Evolutionary conservation across 2,888 invertebrate genomes (phyloP).

Genomic region (Entomobrya proxima): DNA sequence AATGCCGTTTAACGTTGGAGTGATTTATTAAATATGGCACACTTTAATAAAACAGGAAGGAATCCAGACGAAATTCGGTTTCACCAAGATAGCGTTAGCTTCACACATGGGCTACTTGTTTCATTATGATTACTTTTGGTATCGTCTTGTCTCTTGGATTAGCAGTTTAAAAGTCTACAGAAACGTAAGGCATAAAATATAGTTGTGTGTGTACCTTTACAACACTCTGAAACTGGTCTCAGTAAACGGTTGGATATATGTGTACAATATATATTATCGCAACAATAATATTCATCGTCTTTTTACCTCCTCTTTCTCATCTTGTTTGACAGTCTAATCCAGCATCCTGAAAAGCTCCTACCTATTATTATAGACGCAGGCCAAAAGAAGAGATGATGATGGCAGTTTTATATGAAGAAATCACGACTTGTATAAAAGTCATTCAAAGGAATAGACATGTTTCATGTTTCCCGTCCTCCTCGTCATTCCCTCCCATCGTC

Average conservation of each 20-base stretch:
- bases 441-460: constrained; percentile 59
- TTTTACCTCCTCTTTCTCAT: constrained; percentile 13
- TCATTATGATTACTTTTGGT: constrained; percentile 6
- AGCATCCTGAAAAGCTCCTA: constrained; percentile 49
- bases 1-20: too few relatives aligned
- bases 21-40: too few relatives aligned
- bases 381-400: constrained; percentile 32
- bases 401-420: constrained; percentile 58
- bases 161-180: background rate
- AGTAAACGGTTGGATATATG: background rate
- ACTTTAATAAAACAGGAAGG: too few relatives aligned
- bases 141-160: constrained; percentile 32
- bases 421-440: constrained; percentile 54
- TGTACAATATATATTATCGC: background rate
- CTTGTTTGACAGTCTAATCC: constrained; percentile 53
- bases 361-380: too few relatives aligned
- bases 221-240: background rate
- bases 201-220: background rate
- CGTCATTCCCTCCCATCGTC: constrained; percentile 64
- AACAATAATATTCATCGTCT: too few relatives aligned
- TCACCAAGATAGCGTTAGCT: too few relatives aligned
- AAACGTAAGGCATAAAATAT: background rate
- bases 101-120: background rate
- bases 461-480: constrained; percentile 50
- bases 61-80: too few relatives aligned